Percentiles rank a stretch among this genome's conserved stretches.
Evolutionary conservation across 1,140 invertebrate species (phyloP).

Genomic region (Octopus sinensis): DNA sequence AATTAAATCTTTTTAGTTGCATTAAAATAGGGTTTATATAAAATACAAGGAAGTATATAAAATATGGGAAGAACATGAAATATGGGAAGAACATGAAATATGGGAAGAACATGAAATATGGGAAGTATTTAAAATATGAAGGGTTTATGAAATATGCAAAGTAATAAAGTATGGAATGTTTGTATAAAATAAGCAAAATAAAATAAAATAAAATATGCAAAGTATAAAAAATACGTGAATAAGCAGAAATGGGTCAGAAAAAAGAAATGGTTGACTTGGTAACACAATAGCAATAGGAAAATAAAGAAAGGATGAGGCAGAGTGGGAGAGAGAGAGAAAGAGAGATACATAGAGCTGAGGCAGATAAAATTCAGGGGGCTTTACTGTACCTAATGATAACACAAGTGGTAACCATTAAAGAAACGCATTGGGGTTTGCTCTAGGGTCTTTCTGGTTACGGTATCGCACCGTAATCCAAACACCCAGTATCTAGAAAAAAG

Average conservation of each 20-base stretch:
- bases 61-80: too few relatives aligned
- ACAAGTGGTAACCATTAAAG: constrained; percentile 65
- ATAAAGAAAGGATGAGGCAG: neutral
- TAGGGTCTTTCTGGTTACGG: constrained; percentile 94
- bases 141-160: too few relatives aligned
- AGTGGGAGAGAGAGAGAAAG: neutral
- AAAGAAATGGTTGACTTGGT: neutral
- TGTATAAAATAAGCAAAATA: constrained; percentile 14
- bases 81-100: too few relatives aligned
- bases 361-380: neutral
- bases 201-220: constrained; percentile 13
- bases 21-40: too few relatives aligned
- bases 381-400: neutral
- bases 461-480: constrained; percentile 94
- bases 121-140: too few relatives aligned
- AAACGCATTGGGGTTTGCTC: constrained; percentile 92
- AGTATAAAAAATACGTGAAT: neutral
- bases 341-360: neutral
- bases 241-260: constrained; percentile 8
- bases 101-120: too few relatives aligned
- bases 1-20: too few relatives aligned
- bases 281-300: neutral
- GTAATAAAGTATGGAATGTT: neutral
- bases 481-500: constrained; percentile 79
- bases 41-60: too few relatives aligned